Evolutionary conservation across 2,888 invertebrate species (phyloP).

Genomic region (Drosophila nr. medialis): DNA sequence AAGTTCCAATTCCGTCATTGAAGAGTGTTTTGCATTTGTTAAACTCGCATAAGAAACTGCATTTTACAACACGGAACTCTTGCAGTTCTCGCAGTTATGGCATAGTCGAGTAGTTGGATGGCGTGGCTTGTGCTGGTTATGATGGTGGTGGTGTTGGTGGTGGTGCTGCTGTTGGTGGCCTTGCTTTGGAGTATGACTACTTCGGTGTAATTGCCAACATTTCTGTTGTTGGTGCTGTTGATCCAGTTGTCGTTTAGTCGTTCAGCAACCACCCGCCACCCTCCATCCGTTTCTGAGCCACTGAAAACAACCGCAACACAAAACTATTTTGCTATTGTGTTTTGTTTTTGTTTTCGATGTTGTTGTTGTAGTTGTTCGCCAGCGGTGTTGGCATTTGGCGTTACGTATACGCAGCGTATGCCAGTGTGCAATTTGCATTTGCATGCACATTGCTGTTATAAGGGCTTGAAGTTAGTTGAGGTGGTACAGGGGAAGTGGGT

Average conservation of each 20-base stretch:
- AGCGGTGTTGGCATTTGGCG: conserved; percentile 61
- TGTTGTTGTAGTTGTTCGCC: conserved; percentile 29
- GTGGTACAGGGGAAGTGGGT: conserved; percentile 1
- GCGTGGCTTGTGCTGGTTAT: conserved; percentile 27
- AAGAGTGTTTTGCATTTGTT: conserved; percentile 61
- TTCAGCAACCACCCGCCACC: conserved; percentile 26
- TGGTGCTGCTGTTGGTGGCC: conserved; percentile 23
- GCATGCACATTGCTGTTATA: conserved; percentile 75
- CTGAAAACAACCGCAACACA: conserved; percentile 80
- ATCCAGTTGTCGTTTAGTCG: conserved; percentile 51
- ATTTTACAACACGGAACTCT: conserved; percentile 42
- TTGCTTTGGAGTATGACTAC: conserved; percentile 48
- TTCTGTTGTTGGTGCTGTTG: conserved; percentile 46
- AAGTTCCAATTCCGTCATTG: conserved; percentile 10
- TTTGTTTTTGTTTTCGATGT: conserved; percentile 60
- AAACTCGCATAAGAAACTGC: conserved; percentile 57
- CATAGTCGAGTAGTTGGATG: conserved; percentile 29
- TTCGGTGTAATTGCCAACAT: conserved; percentile 68
- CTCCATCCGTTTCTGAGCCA: conserved; percentile 37
- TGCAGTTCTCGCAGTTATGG: conserved; percentile 24
- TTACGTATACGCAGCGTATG: conserved; percentile 79
- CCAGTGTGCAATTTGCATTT: conserved; percentile 73
- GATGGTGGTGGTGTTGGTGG: not conserved
- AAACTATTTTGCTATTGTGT: conserved; percentile 74
- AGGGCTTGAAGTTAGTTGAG: conserved; percentile 16